phyloP scores from a whole-genome alignment of 53 echinoderm and acorn worm genomes.

The Crossaster papposus region DNA sequence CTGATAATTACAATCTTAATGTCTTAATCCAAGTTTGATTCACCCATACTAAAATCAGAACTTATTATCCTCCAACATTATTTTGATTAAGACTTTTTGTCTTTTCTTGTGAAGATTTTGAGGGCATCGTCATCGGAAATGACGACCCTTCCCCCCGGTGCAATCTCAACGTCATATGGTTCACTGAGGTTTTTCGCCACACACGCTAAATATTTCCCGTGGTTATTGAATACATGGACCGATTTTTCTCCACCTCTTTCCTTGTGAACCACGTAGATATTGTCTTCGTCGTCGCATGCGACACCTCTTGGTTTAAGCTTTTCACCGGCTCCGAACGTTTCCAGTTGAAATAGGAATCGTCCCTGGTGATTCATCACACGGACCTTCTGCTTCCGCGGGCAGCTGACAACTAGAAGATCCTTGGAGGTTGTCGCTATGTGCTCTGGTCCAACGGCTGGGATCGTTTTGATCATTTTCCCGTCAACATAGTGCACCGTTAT shows the following conservation, averaged over 20 bases:
- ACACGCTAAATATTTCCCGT: slow-evolving; percentile 78
- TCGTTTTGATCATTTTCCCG: slow-evolving; percentile 69
- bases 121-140: slow-evolving; percentile 86
- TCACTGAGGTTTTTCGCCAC: slow-evolving; percentile 78
- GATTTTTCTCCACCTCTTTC: slow-evolving; percentile 89
- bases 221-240: slow-evolving; percentile 77
- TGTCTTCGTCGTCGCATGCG: slow-evolving; percentile 77
- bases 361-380: slow-evolving; percentile 85
- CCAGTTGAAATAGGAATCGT: slow-evolving; percentile 72
- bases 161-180: slow-evolving; percentile 83
- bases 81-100: background rate
- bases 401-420: slow-evolving; percentile 82
- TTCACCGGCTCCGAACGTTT: slow-evolving; percentile 79
- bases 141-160: slow-evolving; percentile 75
- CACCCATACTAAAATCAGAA: too few relatives aligned
- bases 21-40: too few relatives aligned
- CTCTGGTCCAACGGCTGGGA: slow-evolving; percentile 78
- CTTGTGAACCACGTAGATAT: slow-evolving; percentile 91
- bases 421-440: slow-evolving; percentile 77
- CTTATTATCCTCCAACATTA: too few relatives aligned
- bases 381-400: slow-evolving; percentile 86
- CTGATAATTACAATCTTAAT: too few relatives aligned
- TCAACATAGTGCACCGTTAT: slow-evolving; percentile 73
- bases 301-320: slow-evolving; percentile 85
- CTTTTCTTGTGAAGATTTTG: slow-evolving; percentile 63